These are phyloP conservation scores for Dicentrarchus labrax DNA, from an alignment of 2,113 vertebrate genomes.

Conservation along the genomic window DNA sequence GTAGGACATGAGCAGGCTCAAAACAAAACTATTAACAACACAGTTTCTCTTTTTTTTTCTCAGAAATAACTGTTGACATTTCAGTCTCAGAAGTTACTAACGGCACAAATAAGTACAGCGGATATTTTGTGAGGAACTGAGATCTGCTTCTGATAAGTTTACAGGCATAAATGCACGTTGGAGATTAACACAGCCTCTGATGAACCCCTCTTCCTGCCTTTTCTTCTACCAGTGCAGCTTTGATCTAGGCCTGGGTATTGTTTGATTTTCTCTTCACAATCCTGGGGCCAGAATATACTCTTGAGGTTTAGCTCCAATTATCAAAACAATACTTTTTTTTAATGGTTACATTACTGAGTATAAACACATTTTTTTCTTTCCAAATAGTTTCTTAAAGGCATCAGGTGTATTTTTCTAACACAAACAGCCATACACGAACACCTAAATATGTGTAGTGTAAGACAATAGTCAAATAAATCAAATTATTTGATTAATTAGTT, in stretches of 20 bases:
- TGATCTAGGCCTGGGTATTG: not conserved
- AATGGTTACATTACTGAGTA: not conserved
- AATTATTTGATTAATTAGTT: too few relatives aligned
- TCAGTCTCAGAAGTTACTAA: too few relatives aligned
- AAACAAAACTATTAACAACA: not conserved
- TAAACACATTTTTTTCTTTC: not conserved
- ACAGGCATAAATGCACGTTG: not conserved
- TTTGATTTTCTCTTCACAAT: not conserved
- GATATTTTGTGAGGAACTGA: constrained; percentile 2
- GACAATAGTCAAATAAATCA: too few relatives aligned
- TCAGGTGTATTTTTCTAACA: not conserved
- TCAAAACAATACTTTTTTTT: not conserved
- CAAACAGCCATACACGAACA: not conserved
- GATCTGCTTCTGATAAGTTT: constrained; percentile 2
- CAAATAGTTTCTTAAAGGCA: not conserved
- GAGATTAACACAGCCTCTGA: not conserved
- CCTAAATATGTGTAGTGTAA: too few relatives aligned
- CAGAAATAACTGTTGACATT: not conserved
- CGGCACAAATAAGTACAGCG: not conserved
- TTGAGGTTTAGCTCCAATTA: not conserved
- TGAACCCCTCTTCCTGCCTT: not conserved
- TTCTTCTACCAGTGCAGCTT: not conserved
- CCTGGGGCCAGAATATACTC: not conserved
- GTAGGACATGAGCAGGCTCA: not conserved
- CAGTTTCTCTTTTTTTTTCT: not conserved